Evolutionary conservation across 2,113 vertebrate species (phyloP).

Genomic region (Pelusios castaneus): DNA sequence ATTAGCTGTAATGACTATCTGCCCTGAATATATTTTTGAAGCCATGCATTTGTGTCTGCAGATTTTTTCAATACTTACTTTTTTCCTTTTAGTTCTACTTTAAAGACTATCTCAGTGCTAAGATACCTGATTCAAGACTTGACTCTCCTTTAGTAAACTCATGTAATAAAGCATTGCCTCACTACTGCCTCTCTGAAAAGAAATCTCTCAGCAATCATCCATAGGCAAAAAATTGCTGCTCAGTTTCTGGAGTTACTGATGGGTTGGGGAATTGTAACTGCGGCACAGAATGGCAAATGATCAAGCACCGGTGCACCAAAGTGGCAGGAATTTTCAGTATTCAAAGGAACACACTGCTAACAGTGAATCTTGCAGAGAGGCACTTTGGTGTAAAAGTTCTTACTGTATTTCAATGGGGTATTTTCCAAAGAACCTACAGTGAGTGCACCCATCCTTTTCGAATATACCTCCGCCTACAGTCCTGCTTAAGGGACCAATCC

Average conservation of each 20-base stretch:
- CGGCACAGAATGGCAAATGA: constrained; percentile 40
- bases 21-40: neutral
- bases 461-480: neutral
- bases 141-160: constrained; percentile 4
- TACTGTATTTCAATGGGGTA: constrained; percentile 19
- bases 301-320: constrained; percentile 4
- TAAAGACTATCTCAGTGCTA: constrained; percentile 7
- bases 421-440: constrained; percentile 6
- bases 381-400: neutral
- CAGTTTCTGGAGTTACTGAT: neutral
- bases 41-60: neutral
- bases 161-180: constrained; percentile 14
- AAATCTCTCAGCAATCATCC: neutral
- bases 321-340: neutral
- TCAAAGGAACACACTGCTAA: constrained; percentile 12
- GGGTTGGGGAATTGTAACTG: neutral
- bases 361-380: neutral
- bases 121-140: neutral
- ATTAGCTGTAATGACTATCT: neutral
- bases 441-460: neutral
- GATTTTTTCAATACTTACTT: neutral
- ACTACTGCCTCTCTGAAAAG: constrained; percentile 22
- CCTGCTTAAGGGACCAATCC: neutral
- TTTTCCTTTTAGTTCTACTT: neutral
- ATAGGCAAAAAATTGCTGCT: constrained; percentile 31